Conservation (phyloP, 2,113 vertebrate genomes). For the Thinocorus orbignyianus region DNA sequence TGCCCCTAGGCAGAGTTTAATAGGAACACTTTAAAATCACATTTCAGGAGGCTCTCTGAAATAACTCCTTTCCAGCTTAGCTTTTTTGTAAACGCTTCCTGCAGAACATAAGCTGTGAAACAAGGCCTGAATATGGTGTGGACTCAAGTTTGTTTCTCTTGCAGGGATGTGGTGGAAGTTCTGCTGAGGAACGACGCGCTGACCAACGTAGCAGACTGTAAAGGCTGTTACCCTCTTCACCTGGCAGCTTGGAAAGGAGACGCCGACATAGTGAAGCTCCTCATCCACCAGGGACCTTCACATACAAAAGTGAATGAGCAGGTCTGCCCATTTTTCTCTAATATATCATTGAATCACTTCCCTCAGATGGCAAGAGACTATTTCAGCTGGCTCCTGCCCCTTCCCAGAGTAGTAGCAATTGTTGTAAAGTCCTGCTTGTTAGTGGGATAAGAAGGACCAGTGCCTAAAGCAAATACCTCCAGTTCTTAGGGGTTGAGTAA, state of each 20-base stretch:
- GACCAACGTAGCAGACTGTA: conserved; percentile 95
- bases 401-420: neutral
- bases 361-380: neutral
- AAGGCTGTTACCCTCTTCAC: conserved; percentile 97
- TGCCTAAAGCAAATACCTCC: neutral
- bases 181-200: conserved; percentile 93
- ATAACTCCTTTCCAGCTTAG: neutral
- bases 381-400: neutral
- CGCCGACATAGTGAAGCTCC: conserved; percentile 90
- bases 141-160: conserved; percentile 3
- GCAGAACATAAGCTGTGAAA: neutral
- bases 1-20: neutral
- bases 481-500: neutral
- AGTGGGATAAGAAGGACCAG: neutral
- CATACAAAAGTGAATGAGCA: conserved; percentile 96
- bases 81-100: neutral
- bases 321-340: conserved; percentile 76
- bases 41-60: neutral
- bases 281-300: conserved; percentile 95
- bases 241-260: conserved; percentile 98
- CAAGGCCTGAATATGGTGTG: neutral
- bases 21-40: neutral
- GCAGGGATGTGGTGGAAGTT: conserved; percentile 92
- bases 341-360: neutral
- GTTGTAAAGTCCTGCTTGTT: neutral